phyloP scores from a whole-genome alignment of 2,113 vertebrate species.

The Tetrax tetrax region DNA sequence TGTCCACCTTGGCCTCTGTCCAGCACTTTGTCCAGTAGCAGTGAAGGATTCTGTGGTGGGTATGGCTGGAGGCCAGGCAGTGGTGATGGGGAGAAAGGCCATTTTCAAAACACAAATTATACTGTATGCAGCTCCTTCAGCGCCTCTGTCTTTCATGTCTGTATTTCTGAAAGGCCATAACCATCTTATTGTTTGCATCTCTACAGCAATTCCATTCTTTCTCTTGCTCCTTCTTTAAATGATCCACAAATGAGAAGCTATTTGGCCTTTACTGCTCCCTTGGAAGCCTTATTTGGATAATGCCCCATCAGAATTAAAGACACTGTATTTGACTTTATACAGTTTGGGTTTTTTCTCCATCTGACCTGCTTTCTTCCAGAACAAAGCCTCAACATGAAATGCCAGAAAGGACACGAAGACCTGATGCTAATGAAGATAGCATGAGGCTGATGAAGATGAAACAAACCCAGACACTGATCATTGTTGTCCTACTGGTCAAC shows the following conservation, averaged over 20 bases:
- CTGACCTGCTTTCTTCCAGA: not conserved
- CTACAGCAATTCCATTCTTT: slow-evolving; percentile 26
- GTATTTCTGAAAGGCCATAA: not conserved
- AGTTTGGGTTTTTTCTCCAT: not conserved
- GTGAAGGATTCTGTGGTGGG: not conserved
- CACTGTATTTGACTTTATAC: not conserved
- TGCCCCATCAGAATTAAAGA: slow-evolving; percentile 19
- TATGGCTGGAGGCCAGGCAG: slow-evolving; percentile 14
- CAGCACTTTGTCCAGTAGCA: not conserved
- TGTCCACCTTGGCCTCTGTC: slow-evolving; percentile 35
- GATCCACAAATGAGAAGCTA: slow-evolving; percentile 5
- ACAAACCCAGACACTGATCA: not conserved
- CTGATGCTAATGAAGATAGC: not conserved
- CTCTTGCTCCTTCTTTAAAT: slow-evolving; percentile 15
- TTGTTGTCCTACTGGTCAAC: not conserved
- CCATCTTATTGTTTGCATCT: not conserved
- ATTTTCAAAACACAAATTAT: not conserved
- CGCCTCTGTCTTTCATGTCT: not conserved
- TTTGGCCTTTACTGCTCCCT: slow-evolving; percentile 32
- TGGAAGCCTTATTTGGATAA: slow-evolving; percentile 16
- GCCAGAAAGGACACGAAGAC: not conserved
- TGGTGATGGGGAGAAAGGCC: not conserved
- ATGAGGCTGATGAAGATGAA: not conserved
- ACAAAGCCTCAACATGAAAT: slow-evolving; percentile 13
- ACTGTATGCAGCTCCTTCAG: not conserved